Conservation (phyloP, 2,797 vertebrate genomes). For the Myotis vivesi region DNA sequence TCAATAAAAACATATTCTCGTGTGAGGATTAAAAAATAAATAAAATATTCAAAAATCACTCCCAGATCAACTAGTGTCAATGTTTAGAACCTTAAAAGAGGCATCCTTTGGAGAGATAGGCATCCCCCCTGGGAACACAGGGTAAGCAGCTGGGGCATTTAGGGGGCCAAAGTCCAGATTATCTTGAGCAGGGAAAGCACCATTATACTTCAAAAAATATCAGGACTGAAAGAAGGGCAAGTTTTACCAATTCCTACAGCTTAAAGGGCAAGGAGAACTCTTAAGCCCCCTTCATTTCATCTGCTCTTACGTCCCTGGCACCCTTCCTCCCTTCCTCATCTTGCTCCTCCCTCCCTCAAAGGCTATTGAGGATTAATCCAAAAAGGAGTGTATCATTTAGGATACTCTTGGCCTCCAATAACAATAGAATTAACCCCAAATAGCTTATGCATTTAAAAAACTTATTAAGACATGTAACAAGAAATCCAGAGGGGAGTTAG, state of each 20-base stretch:
- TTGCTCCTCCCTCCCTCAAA: background rate
- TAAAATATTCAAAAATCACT: slow-evolving; percentile 19
- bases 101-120: background rate
- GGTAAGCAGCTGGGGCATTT: background rate
- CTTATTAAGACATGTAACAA: background rate
- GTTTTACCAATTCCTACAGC: background rate
- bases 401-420: background rate
- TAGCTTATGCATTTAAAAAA: slow-evolving; percentile 5
- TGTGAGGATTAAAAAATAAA: background rate
- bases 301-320: background rate
- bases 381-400: background rate
- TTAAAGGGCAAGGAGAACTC: background rate
- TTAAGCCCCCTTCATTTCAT: background rate
- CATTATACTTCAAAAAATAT: background rate
- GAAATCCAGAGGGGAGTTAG: background rate
- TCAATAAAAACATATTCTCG: background rate
- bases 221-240: background rate
- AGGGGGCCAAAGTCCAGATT: background rate
- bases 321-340: background rate
- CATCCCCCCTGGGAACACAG: background rate
- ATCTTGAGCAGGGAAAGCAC: background rate
- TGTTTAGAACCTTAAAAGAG: slow-evolving; percentile 23
- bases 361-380: background rate
- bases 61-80: background rate
- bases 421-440: background rate